Conservation (phyloP, 2,113 vertebrate genomes). For the Salvelinus namaycush region DNA sequence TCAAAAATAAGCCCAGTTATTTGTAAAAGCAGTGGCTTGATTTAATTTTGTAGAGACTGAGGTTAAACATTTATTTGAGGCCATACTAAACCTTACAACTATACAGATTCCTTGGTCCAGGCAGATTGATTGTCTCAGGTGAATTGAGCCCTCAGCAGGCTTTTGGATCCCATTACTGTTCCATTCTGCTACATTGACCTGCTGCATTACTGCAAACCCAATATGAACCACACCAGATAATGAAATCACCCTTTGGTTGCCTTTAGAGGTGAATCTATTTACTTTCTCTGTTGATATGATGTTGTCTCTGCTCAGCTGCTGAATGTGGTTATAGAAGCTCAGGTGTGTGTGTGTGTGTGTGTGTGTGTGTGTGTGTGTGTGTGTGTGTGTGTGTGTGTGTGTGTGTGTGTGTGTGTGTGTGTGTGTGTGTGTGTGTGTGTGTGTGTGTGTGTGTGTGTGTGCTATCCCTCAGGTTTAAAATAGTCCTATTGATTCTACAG, state of each 20-base stretch:
- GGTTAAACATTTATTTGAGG: too few species aligned
- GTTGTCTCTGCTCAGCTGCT: conserved; percentile 23
- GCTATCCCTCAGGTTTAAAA: conserved; percentile 56
- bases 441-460: conserved; percentile 20
- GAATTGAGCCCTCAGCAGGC: neutral
- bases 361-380: conserved; percentile 1
- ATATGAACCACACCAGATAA: neutral
- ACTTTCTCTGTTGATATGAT: neutral
- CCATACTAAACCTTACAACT: neutral
- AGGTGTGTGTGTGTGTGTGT: conserved; percentile 15
- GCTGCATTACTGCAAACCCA: neutral
- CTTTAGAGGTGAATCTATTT: neutral
- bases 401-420: conserved; percentile 11
- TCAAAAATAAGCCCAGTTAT: too few species aligned
- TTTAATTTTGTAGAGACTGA: too few species aligned
- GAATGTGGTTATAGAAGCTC: too few species aligned
- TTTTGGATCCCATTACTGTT: neutral
- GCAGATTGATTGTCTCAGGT: too few species aligned
- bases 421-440: conserved; percentile 12
- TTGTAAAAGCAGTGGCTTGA: too few species aligned
- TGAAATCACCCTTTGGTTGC: neutral
- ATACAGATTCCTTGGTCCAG: neutral
- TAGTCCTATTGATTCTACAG: conserved; percentile 63
- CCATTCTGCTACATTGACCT: neutral
- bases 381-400: conserved; percentile 14